Percentiles rank a stretch among this genome's conserved stretches.
These are phyloP conservation scores for Dromius quadrimaculatus DNA, from an alignment of 2,888 invertebrate genomes.

Conservation along the genomic window DNA sequence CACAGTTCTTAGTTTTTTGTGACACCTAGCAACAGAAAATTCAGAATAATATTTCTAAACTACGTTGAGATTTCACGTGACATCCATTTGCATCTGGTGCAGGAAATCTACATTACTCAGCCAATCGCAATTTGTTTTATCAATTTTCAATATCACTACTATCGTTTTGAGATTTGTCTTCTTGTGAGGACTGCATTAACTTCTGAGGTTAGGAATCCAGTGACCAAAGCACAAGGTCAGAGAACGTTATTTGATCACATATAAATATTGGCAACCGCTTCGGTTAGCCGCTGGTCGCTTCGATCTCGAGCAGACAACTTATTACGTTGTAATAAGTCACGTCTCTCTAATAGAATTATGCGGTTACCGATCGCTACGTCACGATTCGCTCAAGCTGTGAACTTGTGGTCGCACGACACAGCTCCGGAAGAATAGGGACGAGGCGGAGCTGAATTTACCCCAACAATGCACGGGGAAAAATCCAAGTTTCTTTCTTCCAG, in stretches of 20 bases:
- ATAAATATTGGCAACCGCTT: constrained; percentile 49
- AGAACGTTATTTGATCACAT: constrained; percentile 42
- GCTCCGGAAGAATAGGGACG: background rate
- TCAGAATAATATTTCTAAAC: too few species aligned
- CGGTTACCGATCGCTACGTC: constrained; percentile 28
- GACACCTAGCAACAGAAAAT: too few species aligned
- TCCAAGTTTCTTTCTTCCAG: background rate
- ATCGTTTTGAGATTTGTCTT: too few species aligned
- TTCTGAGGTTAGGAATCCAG: constrained; percentile 24
- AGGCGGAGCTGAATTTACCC: constrained; percentile 17
- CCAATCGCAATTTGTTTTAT: too few species aligned
- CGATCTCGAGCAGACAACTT: constrained; percentile 31
- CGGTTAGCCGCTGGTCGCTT: constrained; percentile 19
- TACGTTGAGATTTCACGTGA: too few species aligned
- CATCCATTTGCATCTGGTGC: too few species aligned
- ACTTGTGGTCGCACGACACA: constrained; percentile 20
- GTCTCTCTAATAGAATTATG: constrained; percentile 40
- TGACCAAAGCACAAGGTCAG: constrained; percentile 31
- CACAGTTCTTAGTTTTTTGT: too few species aligned
- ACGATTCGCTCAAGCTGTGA: constrained; percentile 30
- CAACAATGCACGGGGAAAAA: constrained; percentile 1
- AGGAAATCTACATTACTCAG: too few species aligned
- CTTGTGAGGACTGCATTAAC: too few species aligned
- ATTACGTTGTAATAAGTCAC: constrained; percentile 45
- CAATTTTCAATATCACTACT: too few species aligned